phyloP scores from a whole-genome alignment of 2,888 invertebrate genomes.

The Polymixis flavicincta region DNA sequence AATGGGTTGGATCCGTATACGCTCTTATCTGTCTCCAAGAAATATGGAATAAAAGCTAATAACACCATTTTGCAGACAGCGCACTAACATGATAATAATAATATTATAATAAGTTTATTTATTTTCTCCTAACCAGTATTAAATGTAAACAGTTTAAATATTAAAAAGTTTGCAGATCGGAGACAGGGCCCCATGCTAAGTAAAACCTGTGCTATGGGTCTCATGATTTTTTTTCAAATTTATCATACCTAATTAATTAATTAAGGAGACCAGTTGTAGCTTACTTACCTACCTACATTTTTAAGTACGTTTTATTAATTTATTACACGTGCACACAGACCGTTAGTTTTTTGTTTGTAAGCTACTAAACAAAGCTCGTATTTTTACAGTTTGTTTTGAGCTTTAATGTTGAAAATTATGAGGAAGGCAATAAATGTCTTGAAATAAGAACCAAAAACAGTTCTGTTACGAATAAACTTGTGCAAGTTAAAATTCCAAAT shows the following conservation, averaged over 20 bases:
- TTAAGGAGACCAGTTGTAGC: neutral
- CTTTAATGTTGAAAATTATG: neutral
- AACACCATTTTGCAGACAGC: conserved; percentile 29
- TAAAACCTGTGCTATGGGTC: no score
- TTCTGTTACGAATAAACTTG: neutral
- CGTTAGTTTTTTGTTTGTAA: neutral
- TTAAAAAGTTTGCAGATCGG: no score
- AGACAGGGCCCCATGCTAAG: no score
- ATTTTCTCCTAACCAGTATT: no score
- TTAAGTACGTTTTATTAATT: neutral
- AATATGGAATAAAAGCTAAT: neutral
- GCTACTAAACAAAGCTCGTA: neutral
- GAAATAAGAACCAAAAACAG: neutral
- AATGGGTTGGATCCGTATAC: neutral
- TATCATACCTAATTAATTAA: neutral
- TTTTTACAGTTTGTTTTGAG: no score
- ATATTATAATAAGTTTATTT: neutral
- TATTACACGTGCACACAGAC: neutral
- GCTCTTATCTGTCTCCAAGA: conserved; percentile 9
- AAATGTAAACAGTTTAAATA: no score
- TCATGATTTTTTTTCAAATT: no score
- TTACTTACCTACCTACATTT: neutral
- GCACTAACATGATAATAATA: conserved; percentile 6
- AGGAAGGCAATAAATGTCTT: neutral
- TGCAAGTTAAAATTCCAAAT: neutral